phyloP scores from a whole-genome alignment of 1,140 invertebrate genomes.

The Leguminivora glycinivorella region DNA sequence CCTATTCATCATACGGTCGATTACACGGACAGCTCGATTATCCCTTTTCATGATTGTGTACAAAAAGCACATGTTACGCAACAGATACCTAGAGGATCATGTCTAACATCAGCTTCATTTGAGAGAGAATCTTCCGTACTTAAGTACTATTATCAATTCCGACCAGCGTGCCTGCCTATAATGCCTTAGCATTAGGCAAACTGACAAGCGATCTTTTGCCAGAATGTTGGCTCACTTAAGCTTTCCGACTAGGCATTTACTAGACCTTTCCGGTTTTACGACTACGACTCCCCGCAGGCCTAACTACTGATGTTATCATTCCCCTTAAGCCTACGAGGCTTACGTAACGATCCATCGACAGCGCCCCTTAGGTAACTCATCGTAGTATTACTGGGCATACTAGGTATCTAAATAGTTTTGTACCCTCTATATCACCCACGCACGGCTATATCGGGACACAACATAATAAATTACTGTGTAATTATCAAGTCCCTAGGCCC shows the following conservation, averaged over 20 bases:
- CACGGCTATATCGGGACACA: neutral
- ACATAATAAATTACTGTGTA: neutral
- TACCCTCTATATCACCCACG: neutral
- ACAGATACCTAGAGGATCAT: neutral
- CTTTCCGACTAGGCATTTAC: neutral
- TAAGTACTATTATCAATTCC: neutral
- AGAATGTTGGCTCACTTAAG: neutral
- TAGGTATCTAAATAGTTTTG: conserved; percentile 1
- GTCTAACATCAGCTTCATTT: neutral
- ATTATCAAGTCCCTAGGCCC: neutral
- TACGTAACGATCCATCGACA: conserved; percentile 1
- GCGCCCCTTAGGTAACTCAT: neutral
- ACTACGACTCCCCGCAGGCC: neutral
- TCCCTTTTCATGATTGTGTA: neutral
- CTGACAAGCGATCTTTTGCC: conserved; percentile 1
- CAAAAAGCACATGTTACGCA: neutral
- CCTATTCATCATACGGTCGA: no score
- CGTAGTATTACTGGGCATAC: conserved; percentile 1
- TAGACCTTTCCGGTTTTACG: conserved; percentile 22
- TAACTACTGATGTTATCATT: conserved; percentile 21
- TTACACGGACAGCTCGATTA: neutral
- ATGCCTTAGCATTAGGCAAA: conserved; percentile 4
- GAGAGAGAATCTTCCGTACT: neutral
- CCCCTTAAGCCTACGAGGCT: conserved; percentile 1
- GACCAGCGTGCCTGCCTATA: neutral